Conservation (phyloP, 2,113 vertebrate species). For the Psophia crepitans region DNA sequence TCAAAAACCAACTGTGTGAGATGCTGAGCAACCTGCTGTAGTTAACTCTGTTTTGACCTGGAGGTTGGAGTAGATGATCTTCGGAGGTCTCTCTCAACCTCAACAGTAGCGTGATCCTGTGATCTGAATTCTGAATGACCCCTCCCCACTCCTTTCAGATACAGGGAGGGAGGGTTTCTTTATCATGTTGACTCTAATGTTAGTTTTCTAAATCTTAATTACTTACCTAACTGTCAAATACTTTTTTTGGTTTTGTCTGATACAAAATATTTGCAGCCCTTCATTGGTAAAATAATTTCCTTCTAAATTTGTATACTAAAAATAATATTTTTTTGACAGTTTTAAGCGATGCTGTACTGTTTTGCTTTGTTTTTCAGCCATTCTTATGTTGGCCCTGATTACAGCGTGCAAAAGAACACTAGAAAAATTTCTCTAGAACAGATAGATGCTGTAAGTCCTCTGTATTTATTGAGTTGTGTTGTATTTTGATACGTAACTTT, state of each 20-base stretch:
- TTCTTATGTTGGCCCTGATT: slow-evolving; percentile 94
- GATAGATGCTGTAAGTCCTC: slow-evolving; percentile 87
- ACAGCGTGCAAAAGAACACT: slow-evolving; percentile 84
- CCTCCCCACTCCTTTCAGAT: background rate
- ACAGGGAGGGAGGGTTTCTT: background rate
- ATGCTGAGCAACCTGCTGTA: background rate
- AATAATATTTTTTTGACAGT: background rate
- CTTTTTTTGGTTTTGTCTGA: background rate
- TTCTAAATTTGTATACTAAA: background rate
- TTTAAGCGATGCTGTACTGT: background rate
- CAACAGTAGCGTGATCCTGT: background rate
- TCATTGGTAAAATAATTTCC: background rate
- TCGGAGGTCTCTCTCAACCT: background rate
- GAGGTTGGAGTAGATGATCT: background rate
- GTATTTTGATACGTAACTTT: background rate
- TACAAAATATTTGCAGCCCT: background rate
- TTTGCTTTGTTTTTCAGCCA: slow-evolving; percentile 75
- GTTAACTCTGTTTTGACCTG: background rate
- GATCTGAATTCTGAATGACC: background rate
- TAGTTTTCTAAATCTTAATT: background rate
- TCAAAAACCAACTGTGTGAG: background rate
- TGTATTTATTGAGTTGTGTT: background rate
- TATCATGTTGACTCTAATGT: background rate
- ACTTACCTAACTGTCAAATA: background rate
- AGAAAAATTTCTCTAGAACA: slow-evolving; percentile 95